phyloP scores from a whole-genome alignment of 2,113 vertebrate genomes.

The Crotophaga sulcirostris region DNA sequence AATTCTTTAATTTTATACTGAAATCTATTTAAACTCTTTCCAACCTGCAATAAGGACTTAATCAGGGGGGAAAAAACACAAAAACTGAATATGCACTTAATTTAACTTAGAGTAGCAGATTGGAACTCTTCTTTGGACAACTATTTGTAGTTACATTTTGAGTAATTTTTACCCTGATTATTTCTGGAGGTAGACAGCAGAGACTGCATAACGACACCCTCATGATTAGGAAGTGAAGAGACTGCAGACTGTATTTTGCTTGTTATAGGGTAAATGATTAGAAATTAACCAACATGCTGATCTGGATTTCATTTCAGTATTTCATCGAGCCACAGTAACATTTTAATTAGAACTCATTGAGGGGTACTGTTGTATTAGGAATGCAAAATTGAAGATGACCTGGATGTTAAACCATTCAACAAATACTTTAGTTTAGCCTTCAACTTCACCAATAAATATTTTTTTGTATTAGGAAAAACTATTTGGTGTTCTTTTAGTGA shows the following conservation, averaged over 20 bases:
- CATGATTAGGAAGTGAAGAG: conserved; percentile 41
- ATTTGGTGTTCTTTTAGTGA: neutral
- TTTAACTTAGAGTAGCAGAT: conserved; percentile 52
- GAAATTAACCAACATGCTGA: conserved; percentile 46
- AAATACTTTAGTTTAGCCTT: neutral
- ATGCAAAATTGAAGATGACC: conserved; percentile 3
- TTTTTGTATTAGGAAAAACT: neutral
- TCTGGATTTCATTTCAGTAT: conserved; percentile 43
- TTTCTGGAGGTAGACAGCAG: conserved; percentile 39
- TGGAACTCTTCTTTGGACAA: conserved; percentile 39
- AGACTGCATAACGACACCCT: conserved; percentile 42
- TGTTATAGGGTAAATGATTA: conserved; percentile 47
- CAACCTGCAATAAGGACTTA: neutral
- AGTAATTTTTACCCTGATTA: conserved; percentile 61
- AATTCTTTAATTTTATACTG: neutral
- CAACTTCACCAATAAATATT: neutral
- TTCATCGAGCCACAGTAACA: conserved; percentile 5
- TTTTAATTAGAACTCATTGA: conserved; percentile 62
- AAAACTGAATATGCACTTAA: conserved; percentile 25
- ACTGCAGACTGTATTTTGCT: conserved; percentile 41
- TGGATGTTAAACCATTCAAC: neutral
- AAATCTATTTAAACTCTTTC: conserved; percentile 1
- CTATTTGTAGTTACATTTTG: conserved; percentile 55
- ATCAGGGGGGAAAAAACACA: fast-evolving
- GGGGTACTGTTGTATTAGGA: neutral